These are phyloP conservation scores for Lathamus discolor DNA, from an alignment of 2,113 vertebrate species.

Conservation along the genomic window DNA sequence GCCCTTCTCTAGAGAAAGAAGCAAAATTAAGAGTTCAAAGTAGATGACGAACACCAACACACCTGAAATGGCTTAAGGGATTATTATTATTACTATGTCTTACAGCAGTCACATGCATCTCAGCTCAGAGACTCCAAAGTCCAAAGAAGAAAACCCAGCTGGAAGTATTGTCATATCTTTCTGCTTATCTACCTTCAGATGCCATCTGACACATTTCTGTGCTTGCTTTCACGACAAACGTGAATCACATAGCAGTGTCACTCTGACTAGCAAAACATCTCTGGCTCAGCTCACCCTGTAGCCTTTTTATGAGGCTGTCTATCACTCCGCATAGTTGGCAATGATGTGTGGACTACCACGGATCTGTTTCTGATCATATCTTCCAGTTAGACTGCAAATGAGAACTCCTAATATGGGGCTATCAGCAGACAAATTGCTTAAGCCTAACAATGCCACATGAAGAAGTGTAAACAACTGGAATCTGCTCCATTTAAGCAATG, in stretches of 20 bases:
- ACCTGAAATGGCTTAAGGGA: conserved; percentile 19
- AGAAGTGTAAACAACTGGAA: conserved; percentile 59
- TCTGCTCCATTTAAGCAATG: conserved; percentile 25
- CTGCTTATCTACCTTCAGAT: not conserved
- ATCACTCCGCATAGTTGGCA: conserved; percentile 37
- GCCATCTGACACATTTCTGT: not conserved
- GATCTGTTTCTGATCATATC: conserved; percentile 61
- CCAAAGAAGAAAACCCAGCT: not conserved
- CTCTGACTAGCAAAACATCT: not conserved
- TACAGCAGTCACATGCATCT: not conserved
- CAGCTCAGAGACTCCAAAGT: not conserved
- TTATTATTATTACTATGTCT: not conserved
- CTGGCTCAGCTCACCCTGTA: not conserved
- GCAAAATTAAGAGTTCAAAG: conserved; percentile 31
- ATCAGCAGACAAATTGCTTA: conserved; percentile 49
- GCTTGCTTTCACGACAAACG: not conserved
- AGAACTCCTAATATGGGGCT: conserved; percentile 68
- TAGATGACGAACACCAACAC: not conserved
- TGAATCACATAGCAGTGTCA: not conserved
- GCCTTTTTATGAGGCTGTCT: conserved; percentile 24
- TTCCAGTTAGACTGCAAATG: not conserved
- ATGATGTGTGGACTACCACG: not conserved
- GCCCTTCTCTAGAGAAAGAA: not conserved
- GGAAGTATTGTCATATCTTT: not conserved
- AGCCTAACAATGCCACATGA: conserved; percentile 46